Evolutionary conservation across 2,888 invertebrate species (phyloP).

Genomic region (Celastrina argiolus): DNA sequence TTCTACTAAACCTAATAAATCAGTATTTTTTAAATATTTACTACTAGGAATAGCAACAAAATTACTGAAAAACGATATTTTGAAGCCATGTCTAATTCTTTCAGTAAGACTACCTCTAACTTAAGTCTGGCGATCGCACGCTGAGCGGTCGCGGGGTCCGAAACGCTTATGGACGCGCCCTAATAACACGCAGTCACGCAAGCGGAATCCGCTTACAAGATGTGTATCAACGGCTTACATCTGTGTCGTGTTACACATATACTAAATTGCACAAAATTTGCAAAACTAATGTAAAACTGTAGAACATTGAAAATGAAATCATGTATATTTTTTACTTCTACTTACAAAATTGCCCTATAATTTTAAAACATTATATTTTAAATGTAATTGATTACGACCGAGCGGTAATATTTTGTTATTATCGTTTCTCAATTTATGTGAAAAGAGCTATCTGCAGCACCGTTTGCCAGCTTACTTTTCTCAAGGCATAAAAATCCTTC

Average conservation of each 20-base stretch:
- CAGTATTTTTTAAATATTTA: too few species aligned
- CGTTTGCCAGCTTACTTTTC: neutral
- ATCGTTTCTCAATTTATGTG: too few species aligned
- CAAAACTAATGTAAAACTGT: neutral
- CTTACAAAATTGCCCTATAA: too few species aligned
- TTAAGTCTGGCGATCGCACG: slow-evolving; percentile 21
- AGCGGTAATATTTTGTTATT: too few species aligned
- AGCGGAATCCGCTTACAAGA: slow-evolving; percentile 49
- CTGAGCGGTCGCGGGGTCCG: slow-evolving; percentile 25
- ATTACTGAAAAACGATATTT: neutral
- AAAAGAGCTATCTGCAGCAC: too few species aligned
- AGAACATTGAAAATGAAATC: neutral
- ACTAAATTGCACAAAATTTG: neutral
- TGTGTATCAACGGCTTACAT: slow-evolving; percentile 25
- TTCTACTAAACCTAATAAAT: too few species aligned
- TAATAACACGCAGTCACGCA: slow-evolving; percentile 55
- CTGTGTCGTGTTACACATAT: neutral
- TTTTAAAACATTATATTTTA: too few species aligned
- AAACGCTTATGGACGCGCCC: slow-evolving; percentile 50
- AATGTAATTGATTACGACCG: too few species aligned
- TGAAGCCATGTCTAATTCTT: slow-evolving; percentile 23
- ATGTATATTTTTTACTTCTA: neutral
- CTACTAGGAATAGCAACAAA: too few species aligned
- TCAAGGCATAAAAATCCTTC: neutral
- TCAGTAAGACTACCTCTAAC: slow-evolving; percentile 19